phyloP scores from a whole-genome alignment of 2,888 invertebrate species.

The Phasia obesa region DNA sequence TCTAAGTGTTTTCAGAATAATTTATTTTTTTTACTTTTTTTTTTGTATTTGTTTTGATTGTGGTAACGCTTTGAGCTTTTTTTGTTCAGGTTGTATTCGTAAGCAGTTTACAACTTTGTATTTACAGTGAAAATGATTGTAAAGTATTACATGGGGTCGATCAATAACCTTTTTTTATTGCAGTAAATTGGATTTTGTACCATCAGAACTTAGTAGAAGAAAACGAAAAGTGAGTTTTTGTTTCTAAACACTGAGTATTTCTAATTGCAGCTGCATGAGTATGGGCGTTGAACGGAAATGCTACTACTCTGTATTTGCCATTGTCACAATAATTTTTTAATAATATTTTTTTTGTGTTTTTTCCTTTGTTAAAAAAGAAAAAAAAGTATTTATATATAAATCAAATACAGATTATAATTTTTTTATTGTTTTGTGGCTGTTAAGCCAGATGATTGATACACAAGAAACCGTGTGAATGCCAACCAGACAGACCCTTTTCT shows the following conservation, averaged over 20 bases:
- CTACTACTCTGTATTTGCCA: conserved; percentile 40
- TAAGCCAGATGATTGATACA: neutral
- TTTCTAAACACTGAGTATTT: neutral
- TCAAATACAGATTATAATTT: conserved; percentile 31
- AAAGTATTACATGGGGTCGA: conserved; percentile 56
- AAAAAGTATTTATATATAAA: neutral
- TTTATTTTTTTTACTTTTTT: conserved; percentile 16
- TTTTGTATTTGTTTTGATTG: neutral
- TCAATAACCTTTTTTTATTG: conserved; percentile 52
- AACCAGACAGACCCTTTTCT: too few relatives aligned
- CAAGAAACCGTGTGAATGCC: too few relatives aligned
- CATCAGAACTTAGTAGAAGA: conserved; percentile 12
- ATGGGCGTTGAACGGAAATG: conserved; percentile 70
- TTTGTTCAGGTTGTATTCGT: conserved; percentile 26
- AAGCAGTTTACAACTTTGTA: conserved; percentile 48
- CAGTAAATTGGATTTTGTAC: conserved; percentile 23
- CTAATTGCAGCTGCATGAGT: conserved; percentile 49
- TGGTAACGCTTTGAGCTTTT: conserved; percentile 13
- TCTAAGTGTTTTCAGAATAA: conserved; percentile 49
- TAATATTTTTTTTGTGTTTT: neutral
- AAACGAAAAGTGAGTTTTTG: conserved; percentile 10
- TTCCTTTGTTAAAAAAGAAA: too few relatives aligned
- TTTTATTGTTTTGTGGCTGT: neutral
- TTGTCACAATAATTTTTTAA: conserved; percentile 57
- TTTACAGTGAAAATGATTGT: conserved; percentile 26